Base-by-base conservation (phyloP, 1,140 invertebrate species). In the Drosophila pandora region DNA sequence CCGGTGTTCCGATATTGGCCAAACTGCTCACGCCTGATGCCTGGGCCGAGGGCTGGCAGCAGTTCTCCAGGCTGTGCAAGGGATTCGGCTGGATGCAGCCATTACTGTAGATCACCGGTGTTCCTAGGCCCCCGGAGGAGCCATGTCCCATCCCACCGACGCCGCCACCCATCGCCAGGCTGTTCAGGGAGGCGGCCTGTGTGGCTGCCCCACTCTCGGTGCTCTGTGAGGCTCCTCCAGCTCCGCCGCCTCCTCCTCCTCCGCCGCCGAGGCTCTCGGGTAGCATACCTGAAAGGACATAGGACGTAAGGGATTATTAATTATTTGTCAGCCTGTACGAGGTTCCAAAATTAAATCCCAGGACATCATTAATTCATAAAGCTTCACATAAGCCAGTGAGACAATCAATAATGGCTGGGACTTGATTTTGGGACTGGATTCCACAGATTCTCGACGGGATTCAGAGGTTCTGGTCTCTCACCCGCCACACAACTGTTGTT, bases 1-100 rank as follows among this genome's bases (percentile, higher is more conserved):
- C 94, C 17, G 94, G 94, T 32, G 94, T 93, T 2, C 92, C 93
- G 13, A 93, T 87, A 65, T 93, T 94, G 3, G 94, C 94, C 71
- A 95, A 85, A 90, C 94, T 95, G 73, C 94, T 95, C 58, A 95
- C 93, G 71, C 94, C 94, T 2, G 94, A 95, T 5, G 93, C 93
- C 94, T 93, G 55, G 94, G 70, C 37, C 28, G 68, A 53, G 2
- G 63, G 55, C 45, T 83, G 80, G 32, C 90, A 91, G 55, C 90
- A 91, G 45, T 84, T 91, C 52, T 91, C 90, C 43, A 92, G 48
- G 49, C 89, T 91, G 21, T 91, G 85, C 53, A 91, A 39, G 3
- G 85, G 85, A 68, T 90, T 91, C 5, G 85, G 75, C 23, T 88
- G 87, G 1, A 91, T 90, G 54, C 79, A 84, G 21, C 77, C 79